Evolutionary conservation across 2,888 invertebrate genomes (phyloP).

Genomic region (Agonopterix subpropinquella): DNA sequence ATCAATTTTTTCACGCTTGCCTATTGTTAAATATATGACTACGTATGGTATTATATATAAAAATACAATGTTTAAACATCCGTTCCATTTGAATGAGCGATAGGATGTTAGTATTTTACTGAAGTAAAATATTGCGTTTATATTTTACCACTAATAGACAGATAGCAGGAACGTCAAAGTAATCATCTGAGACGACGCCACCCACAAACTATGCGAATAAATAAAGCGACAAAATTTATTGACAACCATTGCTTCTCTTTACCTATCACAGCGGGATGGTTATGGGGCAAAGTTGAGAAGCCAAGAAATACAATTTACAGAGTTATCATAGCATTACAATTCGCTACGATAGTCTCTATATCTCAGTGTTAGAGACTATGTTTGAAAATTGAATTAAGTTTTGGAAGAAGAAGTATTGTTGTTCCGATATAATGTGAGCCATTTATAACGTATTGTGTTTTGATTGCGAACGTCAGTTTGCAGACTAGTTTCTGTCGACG

Average conservation of each 20-base stretch:
- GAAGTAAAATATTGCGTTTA: constrained; percentile 8
- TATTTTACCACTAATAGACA: constrained; percentile 2
- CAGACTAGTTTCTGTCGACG: constrained; percentile 51
- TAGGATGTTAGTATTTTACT: constrained; percentile 1
- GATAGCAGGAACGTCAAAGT: constrained; percentile 16
- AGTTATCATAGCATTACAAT: constrained; percentile 10
- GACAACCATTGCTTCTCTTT: constrained; percentile 47
- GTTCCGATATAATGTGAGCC: constrained; percentile 45
- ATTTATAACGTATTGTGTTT: constrained; percentile 74
- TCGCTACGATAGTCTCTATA: neutral
- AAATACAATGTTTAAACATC: too few species aligned
- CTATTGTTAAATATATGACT: too few species aligned
- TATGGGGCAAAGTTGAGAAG: constrained; percentile 53
- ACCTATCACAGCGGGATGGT: constrained; percentile 58
- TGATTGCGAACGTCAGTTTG: constrained; percentile 62
- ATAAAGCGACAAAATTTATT: constrained; percentile 43
- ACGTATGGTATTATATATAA: too few species aligned
- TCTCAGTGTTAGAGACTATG: neutral
- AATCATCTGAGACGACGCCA: constrained; percentile 26
- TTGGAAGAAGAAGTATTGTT: constrained; percentile 14
- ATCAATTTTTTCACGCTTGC: too few species aligned
- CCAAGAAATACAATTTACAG: constrained; percentile 28
- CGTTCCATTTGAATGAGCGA: too few species aligned
- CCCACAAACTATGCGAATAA: constrained; percentile 32
- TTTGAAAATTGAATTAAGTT: neutral